Percentiles rank a stretch among this genome's conserved stretches.
Conservation (phyloP, 2,797 vertebrate genomes). For the Lagocephalus sceleratus region DNA sequence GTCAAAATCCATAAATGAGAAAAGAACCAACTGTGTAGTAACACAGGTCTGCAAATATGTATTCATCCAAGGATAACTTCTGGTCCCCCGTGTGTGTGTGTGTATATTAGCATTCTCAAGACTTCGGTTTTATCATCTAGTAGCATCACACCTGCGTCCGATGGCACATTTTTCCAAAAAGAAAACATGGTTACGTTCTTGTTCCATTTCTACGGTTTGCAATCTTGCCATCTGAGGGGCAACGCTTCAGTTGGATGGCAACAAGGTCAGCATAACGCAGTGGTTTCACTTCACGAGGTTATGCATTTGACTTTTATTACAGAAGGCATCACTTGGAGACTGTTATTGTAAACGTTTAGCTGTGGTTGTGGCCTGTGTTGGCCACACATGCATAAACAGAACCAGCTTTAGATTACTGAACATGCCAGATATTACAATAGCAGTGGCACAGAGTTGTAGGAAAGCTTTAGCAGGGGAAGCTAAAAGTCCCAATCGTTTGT, state of each 20-base stretch:
- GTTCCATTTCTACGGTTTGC: conserved; percentile 40
- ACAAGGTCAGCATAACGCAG: conserved; percentile 58
- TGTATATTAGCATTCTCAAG: conserved; percentile 3
- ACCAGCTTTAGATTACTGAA: conserved; percentile 33
- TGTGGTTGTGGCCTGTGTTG: conserved; percentile 47
- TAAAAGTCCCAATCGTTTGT: conserved; percentile 30
- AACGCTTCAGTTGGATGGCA: conserved; percentile 62
- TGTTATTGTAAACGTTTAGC: conserved; percentile 65
- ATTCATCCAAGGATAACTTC: conserved; percentile 11
- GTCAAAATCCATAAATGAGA: conserved; percentile 61
- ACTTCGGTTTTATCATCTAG: conserved; percentile 7
- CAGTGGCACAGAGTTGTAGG: too few relatives aligned
- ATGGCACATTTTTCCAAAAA: conserved; percentile 17
- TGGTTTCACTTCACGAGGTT: conserved; percentile 43
- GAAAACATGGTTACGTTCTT: conserved; percentile 27
- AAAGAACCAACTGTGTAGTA: conserved; percentile 31
- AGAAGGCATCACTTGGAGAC: conserved; percentile 64
- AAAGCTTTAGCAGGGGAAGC: conserved; percentile 22
- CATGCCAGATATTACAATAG: conserved; percentile 1
- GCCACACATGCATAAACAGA: conserved; percentile 56
- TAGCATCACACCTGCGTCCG: conserved; percentile 34
- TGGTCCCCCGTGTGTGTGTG: conserved; percentile 1
- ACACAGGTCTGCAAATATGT: conserved; percentile 28
- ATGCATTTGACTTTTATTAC: conserved; percentile 63
- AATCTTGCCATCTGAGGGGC: conserved; percentile 34